Base-by-base conservation (phyloP, 2,888 invertebrate species). In the Platycnemis pennipes region DNA sequence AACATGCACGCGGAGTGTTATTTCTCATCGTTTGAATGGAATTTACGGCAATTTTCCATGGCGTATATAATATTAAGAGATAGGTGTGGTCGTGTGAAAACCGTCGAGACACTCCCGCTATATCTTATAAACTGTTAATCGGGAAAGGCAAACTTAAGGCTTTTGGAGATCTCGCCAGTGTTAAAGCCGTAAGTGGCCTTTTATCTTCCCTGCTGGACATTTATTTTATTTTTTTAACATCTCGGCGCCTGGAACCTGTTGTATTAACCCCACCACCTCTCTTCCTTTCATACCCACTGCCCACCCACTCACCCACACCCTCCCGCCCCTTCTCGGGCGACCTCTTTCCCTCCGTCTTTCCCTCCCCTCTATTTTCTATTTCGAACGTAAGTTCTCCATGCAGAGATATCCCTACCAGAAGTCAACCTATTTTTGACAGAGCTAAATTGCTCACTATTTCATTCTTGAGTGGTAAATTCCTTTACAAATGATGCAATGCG, bases 221-320 rank as follows among this genome's bases (percentile, higher is more conserved):
- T 46, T 87, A 87, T 87, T 87, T 46, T 87, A 46, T 87, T 77
- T 77, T 77, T n/a, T 77, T 77, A 77, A 2, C 87, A 87, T 87
- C 87, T 87, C 46, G 87, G 87, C 87, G 87, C 87, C 87, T 87
- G 87, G 87, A 87, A 87, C 87, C 87, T 87, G 87, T 87, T 87
- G 87, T 87, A 87, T n/a, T 87, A 26, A 87, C 45, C 22, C 87
- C 87, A 8, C 19, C 87, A 45, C 26, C 26, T 46, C 26, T 46
- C 46, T 11, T 31, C 87, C 87, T 13, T 26, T 26, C 87, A 13
- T 45, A 4, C 45, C 26, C 42, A 13, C 16, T 4, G 22, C 45
- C 45, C 44, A 19, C 46, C 87, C 22, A 44, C 87, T n/a, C 42
- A 8, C 45, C 46, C 45, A 19, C 87, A 8, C 44, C 19, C 45